Evolutionary conservation across 2,113 vertebrate genomes (phyloP).

Genomic region (Holacanthus passer): DNA sequence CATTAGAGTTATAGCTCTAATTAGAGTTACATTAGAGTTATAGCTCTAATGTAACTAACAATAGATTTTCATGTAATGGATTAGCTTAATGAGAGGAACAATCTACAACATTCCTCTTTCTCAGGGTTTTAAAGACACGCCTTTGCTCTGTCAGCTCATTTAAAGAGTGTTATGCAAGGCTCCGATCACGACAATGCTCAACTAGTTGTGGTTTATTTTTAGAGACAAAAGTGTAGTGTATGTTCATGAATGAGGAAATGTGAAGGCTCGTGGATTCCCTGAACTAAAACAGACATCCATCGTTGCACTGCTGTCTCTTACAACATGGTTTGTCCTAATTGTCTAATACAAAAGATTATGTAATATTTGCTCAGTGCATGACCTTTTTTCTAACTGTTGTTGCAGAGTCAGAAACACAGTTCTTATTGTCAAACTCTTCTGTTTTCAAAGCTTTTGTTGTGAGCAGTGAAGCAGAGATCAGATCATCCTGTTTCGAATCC

Average conservation of each 20-base stretch:
- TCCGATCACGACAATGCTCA: not conserved
- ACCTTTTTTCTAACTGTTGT: not conserved
- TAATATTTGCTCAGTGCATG: not conserved
- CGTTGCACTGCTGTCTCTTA: not conserved
- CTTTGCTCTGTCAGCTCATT: not conserved
- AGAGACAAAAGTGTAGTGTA: not conserved
- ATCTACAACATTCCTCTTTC: not conserved
- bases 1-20: too few species aligned
- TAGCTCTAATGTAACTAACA: not conserved
- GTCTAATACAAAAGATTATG: slow-evolving; percentile 9
- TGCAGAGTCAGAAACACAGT: not conserved
- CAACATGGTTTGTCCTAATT: not conserved
- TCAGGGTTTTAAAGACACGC: not conserved
- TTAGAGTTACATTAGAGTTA: too few species aligned
- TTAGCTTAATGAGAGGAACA: not conserved
- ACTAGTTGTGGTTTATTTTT: slow-evolving; percentile 9
- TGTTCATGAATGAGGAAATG: slow-evolving; percentile 56
- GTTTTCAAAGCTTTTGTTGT: too few species aligned
- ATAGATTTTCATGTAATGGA: not conserved
- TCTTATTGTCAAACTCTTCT: too few species aligned
- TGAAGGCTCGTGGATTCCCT: not conserved
- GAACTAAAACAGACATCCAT: not conserved
- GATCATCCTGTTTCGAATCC: not conserved
- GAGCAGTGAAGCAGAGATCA: not conserved
- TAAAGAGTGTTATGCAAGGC: not conserved